Base-by-base conservation (phyloP, 2,113 vertebrate genomes). In the Mesembrinibis cayennensis region DNA sequence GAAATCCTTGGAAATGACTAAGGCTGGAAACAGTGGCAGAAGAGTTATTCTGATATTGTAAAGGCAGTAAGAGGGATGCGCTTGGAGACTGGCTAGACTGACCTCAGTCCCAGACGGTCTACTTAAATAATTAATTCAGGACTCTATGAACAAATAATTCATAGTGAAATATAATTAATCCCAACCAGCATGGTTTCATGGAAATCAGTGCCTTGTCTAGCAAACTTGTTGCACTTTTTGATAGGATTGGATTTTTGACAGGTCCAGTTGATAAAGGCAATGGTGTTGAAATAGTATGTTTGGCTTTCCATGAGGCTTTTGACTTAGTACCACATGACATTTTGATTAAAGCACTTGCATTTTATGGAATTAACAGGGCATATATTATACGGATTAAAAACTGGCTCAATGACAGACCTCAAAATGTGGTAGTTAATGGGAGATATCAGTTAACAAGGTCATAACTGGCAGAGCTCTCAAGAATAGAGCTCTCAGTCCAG, bases 81-180 rank as follows among this genome's bases (percentile, higher is more conserved):
- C 73, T 89, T 74, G 81, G 56, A 96, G 82, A 56, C 84, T 49
- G 95, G 90, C 92, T 95, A 95, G 95, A 76, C 95, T 88, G 95
- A 94, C 82, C 93, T 95, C 90, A 52, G 93, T 69, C 78, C 73
- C 91, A 96, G 95, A 95, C 91, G 85, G 87, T 29, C 84, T 91
- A 79, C 93, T 91, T 96, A 56, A 97, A 96, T 97, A 90, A 96
- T 96, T 89, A 93, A 96, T 97, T 96, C 47, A 70, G 34, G 87
- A 76, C 56, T 76, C 90, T 69, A 23, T 49, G 58, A 95, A 96
- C 84, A 95, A 95, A 96, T 91, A 94, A 96, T 87, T 96, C 91
- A 96, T 69, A 91, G 40, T 70, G 94, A 97, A 93, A 85, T 79
- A 93, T 18, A 90, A 96, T 97, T 96, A 95, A 94, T 72, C 49